Conservation (phyloP, 2,888 invertebrate species). For the Petrolisthes manimaculis region DNA sequence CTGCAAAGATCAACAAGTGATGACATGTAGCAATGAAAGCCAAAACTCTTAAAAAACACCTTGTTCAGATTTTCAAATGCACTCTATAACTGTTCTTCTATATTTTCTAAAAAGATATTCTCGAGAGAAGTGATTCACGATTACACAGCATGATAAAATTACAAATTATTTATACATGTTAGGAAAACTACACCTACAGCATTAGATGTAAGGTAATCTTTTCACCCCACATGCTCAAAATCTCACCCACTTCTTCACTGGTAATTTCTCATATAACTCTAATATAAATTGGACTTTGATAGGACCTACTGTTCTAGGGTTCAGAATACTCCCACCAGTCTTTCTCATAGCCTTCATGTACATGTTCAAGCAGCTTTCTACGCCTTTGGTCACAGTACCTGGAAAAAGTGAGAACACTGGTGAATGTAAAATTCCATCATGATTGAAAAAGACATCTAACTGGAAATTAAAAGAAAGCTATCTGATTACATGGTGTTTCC, state of each 20-base stretch:
- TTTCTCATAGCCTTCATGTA: conserved; percentile 98
- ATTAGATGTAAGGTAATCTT: not conserved
- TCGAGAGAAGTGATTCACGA: conserved; percentile 7
- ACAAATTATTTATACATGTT: conserved; percentile 16
- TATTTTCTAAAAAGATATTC: not conserved
- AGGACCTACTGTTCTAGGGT: conserved; percentile 67
- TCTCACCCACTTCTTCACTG: not conserved
- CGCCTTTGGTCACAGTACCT: conserved; percentile 98
- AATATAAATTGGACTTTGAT: conserved; percentile 11
- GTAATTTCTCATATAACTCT: not conserved
- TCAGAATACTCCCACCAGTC: conserved; percentile 98
- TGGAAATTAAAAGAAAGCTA: no score
- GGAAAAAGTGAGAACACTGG: conserved; percentile 67
- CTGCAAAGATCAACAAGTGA: not conserved
- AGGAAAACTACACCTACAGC: conserved; percentile 1
- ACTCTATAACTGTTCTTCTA: not conserved
- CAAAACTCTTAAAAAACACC: not conserved
- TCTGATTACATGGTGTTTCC: no score
- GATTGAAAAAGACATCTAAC: no score
- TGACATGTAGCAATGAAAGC: not conserved
- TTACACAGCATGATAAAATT: not conserved
- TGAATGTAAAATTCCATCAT: no score
- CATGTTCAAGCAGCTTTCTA: conserved; percentile 95
- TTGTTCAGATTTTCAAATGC: not conserved
- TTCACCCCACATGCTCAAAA: conserved; percentile 4